phyloP scores from a whole-genome alignment of 1,140 invertebrate genomes.

The Saccostrea cuccullata region DNA sequence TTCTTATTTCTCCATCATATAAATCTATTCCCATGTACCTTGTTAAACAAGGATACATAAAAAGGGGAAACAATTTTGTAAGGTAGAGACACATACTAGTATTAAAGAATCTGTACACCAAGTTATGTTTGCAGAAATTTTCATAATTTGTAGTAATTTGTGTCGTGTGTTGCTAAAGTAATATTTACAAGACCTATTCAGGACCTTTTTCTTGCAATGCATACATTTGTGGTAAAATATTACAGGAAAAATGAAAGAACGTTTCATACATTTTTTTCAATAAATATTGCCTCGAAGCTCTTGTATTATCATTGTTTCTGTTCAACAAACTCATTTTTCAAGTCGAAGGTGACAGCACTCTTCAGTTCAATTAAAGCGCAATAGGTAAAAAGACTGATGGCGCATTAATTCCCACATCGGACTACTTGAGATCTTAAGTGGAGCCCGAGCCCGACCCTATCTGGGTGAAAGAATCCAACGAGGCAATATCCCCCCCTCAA shows the following conservation, averaged over 20 bases:
- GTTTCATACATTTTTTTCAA: conserved; percentile 1
- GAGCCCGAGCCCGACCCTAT: conserved; percentile 27
- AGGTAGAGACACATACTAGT: neutral
- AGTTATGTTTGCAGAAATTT: neutral
- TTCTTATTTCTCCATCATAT: neutral
- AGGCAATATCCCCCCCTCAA: conserved; percentile 20
- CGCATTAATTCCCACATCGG: conserved; percentile 5
- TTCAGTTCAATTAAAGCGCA: conserved; percentile 37
- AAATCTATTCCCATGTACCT: neutral
- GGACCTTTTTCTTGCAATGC: neutral
- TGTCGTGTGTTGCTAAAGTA: neutral
- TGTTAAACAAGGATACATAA: neutral
- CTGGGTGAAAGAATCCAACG: conserved; percentile 31
- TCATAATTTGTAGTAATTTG: conserved; percentile 25
- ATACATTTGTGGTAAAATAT: neutral
- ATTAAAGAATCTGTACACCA: neutral
- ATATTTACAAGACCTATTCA: conserved; percentile 21
- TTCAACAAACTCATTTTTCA: conserved; percentile 34
- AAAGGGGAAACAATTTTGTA: neutral
- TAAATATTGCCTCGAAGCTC: conserved; percentile 33
- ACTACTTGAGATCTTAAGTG: conserved; percentile 26
- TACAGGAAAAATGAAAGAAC: neutral
- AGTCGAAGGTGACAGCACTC: conserved; percentile 15
- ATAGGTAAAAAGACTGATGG: conserved; percentile 37
- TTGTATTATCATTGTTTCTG: conserved; percentile 29